Conservation (phyloP, 1,140 invertebrate species). For the Anadara kagoshimensis region DNA sequence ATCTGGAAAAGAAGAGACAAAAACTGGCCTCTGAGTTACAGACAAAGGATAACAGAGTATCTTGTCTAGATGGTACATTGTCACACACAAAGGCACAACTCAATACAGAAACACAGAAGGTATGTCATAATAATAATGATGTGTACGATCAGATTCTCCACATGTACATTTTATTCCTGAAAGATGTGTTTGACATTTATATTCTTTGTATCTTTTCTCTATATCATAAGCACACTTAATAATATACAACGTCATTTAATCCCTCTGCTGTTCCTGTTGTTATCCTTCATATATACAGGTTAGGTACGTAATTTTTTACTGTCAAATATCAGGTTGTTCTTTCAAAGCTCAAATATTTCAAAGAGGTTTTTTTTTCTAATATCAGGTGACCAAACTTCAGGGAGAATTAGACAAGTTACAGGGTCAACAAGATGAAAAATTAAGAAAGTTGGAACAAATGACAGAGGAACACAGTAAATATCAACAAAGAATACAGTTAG, state of each 20-base stretch:
- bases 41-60: slow-evolving; percentile 53
- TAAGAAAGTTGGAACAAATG: slow-evolving; percentile 42
- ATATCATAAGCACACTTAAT: too few relatives aligned
- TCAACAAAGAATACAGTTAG: slow-evolving; percentile 39
- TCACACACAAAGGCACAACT: slow-evolving; percentile 46
- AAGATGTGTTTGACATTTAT: too few relatives aligned
- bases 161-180: too few relatives aligned
- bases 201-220: too few relatives aligned
- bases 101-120: slow-evolving; percentile 49
- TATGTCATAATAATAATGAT: background rate
- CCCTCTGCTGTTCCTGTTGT: too few relatives aligned
- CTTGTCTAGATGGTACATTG: slow-evolving; percentile 50
- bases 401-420: slow-evolving; percentile 44
- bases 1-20: slow-evolving; percentile 52
- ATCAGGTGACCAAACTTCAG: slow-evolving; percentile 41
- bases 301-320: too few relatives aligned
- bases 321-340: too few relatives aligned
- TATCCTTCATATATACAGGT: too few relatives aligned
- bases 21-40: slow-evolving; percentile 57
- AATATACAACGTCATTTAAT: too few relatives aligned
- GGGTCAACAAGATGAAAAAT: slow-evolving; percentile 36
- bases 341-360: background rate
- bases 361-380: background rate
- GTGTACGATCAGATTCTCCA: too few relatives aligned
- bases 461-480: slow-evolving; percentile 38